A percentile compares a stretch with the other conserved stretches of the same genome.
Conservation (phyloP, 2,113 vertebrate species). For the Malurus elegans region DNA sequence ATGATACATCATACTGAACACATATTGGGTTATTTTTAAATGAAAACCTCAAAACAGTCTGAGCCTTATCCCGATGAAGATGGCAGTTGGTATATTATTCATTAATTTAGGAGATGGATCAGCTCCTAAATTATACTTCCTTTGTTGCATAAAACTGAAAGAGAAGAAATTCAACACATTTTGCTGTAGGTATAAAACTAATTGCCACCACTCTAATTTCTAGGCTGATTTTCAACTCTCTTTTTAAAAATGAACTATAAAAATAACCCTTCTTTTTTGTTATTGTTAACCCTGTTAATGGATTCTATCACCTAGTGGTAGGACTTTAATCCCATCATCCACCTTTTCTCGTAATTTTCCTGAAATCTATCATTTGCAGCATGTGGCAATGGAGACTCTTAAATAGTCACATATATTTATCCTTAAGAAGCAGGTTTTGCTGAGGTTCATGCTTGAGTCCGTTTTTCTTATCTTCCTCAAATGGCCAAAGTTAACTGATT, state of each 20-base stretch:
- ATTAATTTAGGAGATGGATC: neutral
- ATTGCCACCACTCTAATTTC: conserved; percentile 9
- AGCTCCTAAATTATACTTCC: neutral
- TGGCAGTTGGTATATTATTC: neutral
- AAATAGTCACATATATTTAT: conserved; percentile 62
- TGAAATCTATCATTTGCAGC: conserved; percentile 69
- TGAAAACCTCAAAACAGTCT: neutral
- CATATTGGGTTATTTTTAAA: neutral
- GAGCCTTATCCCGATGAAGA: neutral
- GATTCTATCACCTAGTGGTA: neutral
- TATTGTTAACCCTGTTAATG: conserved; percentile 48
- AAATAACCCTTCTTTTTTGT: conserved; percentile 22
- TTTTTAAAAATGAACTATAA: neutral
- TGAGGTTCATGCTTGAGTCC: conserved; percentile 67
- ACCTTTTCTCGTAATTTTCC: neutral
- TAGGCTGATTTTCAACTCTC: neutral
- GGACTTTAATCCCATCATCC: conserved; percentile 11
- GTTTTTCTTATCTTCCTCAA: conserved; percentile 77
- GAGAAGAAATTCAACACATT: neutral
- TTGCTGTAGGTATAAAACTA: conserved; percentile 45
- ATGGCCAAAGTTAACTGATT: conserved; percentile 79
- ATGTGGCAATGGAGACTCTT: conserved; percentile 19
- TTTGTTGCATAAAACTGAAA: neutral
- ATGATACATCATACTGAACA: neutral
- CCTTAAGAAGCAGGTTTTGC: conserved; percentile 70